These are phyloP conservation scores for Augiades crinisus DNA, from an alignment of 2,888 invertebrate species.

Conservation along the genomic window DNA sequence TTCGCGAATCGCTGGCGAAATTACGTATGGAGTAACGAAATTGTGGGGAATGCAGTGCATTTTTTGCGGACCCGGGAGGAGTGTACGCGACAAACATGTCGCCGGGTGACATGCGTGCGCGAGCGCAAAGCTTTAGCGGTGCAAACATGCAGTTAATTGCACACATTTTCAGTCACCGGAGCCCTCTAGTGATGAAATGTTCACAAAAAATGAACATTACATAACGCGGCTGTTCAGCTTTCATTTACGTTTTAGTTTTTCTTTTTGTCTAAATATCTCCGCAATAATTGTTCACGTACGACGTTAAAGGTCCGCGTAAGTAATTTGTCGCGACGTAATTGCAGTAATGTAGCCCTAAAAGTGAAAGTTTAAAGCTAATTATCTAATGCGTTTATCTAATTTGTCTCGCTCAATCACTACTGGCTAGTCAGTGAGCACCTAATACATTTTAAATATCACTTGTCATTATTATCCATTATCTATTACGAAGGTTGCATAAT, in stretches of 20 bases:
- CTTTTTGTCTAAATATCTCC: slow-evolving; percentile 15
- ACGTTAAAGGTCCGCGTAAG: slow-evolving; percentile 19
- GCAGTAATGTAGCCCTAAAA: slow-evolving; percentile 48
- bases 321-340: slow-evolving; percentile 21
- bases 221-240: slow-evolving; percentile 40
- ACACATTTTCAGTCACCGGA: slow-evolving; percentile 61
- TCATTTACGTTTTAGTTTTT: slow-evolving; percentile 35
- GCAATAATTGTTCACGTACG: slow-evolving; percentile 22
- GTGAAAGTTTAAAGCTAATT: slow-evolving; percentile 62
- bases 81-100: slow-evolving; percentile 50
- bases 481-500: slow-evolving; percentile 67
- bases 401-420: slow-evolving; percentile 68
- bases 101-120: slow-evolving; percentile 44
- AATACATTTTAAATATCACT: slow-evolving; percentile 72
- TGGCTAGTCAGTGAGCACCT: slow-evolving; percentile 51
- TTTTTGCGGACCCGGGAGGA: slow-evolving; percentile 51
- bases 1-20: neutral
- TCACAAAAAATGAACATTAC: slow-evolving; percentile 58
- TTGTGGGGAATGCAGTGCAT: slow-evolving; percentile 51
- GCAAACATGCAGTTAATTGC: slow-evolving; percentile 64
- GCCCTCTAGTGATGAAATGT: slow-evolving; percentile 63
- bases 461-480: slow-evolving; percentile 75
- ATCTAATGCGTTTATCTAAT: slow-evolving; percentile 64
- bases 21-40: slow-evolving; percentile 56
- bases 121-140: slow-evolving; percentile 45